A percentile compares a stretch with the other conserved stretches of the same genome.
Evolutionary conservation across 2,113 vertebrate species (phyloP).

Genomic region (Rhea americana): DNA sequence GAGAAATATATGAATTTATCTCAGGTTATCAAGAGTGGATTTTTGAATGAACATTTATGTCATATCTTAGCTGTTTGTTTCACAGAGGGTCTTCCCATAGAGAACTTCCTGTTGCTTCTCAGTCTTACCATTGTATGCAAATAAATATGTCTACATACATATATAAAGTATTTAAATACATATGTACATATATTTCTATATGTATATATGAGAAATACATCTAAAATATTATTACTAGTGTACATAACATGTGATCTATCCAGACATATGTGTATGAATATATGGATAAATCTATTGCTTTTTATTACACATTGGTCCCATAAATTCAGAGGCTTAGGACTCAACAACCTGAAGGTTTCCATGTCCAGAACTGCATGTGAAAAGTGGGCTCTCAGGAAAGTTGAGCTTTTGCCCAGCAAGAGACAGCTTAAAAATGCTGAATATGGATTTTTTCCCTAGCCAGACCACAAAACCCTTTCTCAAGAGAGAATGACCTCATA

Average conservation of each 20-base stretch:
- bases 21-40: background rate
- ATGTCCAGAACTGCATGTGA: background rate
- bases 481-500: slow-evolving; percentile 63
- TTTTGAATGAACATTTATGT: background rate
- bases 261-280: fast-evolving
- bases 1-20: background rate
- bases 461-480: slow-evolving; percentile 63
- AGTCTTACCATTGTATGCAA: background rate
- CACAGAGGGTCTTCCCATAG: background rate
- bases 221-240: background rate
- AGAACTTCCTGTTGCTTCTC: background rate
- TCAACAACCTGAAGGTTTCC: background rate
- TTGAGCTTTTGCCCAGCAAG: background rate
- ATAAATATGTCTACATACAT: background rate
- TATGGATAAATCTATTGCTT: background rate
- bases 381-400: background rate
- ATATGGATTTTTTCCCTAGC: background rate
- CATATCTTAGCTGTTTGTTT: background rate
- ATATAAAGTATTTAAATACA: background rate
- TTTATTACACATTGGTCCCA: background rate
- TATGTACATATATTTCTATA: background rate
- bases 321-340: background rate
- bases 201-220: background rate
- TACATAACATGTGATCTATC: background rate
- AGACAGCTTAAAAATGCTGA: slow-evolving; percentile 45